Conservation (phyloP, 2,888 invertebrate genomes). For the Latrodectus elegans region DNA sequence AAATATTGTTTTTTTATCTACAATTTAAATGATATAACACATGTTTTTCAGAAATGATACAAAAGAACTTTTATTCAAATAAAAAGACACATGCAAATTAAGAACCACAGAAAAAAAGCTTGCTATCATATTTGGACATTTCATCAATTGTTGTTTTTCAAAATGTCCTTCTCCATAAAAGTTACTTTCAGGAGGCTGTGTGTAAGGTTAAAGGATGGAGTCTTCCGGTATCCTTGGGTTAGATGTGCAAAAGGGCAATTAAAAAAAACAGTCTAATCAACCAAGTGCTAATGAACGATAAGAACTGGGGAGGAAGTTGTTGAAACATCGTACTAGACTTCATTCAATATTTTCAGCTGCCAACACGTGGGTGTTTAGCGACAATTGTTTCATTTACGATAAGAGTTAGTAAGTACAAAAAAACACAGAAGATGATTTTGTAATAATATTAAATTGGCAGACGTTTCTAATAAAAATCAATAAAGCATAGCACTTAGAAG, state of each 20-base stretch:
- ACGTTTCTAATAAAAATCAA: no score
- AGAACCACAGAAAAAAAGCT: no score
- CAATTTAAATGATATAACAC: no score
- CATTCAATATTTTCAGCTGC: neutral
- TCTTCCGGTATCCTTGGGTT: conserved; percentile 45
- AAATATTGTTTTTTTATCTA: no score
- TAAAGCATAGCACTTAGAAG: no score
- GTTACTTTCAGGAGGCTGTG: neutral
- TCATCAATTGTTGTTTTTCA: no score
- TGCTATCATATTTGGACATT: no score
- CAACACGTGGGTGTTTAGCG: conserved; percentile 10
- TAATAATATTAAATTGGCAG: no score
- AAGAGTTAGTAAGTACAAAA: neutral
- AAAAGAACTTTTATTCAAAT: no score
- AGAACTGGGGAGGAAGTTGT: conserved; percentile 53
- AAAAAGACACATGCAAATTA: no score
- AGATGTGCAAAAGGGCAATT: conserved; percentile 26
- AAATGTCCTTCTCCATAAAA: no score
- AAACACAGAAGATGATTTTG: conserved; percentile 6
- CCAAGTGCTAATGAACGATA: conserved; percentile 66
- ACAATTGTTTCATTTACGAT: conserved; percentile 20
- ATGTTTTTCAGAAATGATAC: no score
- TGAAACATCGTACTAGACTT: neutral
- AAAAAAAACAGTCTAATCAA: conserved; percentile 38
- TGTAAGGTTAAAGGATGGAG: conserved; percentile 26